phyloP scores from a whole-genome alignment of 2,113 vertebrate genomes.

The Aramus guarauna region DNA sequence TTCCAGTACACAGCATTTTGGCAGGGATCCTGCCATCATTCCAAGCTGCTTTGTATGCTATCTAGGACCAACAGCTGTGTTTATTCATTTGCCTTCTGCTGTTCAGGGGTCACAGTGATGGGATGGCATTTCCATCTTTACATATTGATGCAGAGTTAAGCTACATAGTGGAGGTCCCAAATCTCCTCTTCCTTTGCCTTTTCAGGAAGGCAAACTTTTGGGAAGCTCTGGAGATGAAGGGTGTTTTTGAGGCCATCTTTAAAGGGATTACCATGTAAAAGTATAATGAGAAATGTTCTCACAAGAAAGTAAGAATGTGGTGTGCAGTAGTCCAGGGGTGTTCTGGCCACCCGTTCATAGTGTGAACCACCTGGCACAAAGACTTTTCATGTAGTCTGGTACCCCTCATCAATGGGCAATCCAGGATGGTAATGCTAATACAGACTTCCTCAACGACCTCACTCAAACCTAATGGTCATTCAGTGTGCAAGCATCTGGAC shows the following conservation, averaged over 20 bases:
- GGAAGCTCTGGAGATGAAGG: neutral
- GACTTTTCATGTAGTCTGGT: neutral
- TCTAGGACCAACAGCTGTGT: slow-evolving; percentile 7
- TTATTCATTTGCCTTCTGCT: neutral
- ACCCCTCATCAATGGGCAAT: neutral
- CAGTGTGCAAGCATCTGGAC: neutral
- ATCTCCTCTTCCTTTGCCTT: neutral
- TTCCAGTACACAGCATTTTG: neutral
- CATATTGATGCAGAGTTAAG: neutral
- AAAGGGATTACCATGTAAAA: neutral
- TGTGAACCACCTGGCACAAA: neutral
- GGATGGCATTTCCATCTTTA: neutral
- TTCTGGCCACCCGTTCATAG: neutral
- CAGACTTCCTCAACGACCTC: neutral
- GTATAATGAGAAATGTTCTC: neutral
- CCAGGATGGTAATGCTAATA: neutral
- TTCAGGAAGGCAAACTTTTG: neutral
- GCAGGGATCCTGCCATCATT: neutral
- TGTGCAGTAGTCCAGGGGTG: neutral
- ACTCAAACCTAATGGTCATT: neutral
- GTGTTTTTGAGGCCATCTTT: neutral
- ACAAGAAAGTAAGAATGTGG: neutral
- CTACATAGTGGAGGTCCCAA: neutral
- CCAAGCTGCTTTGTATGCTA: neutral
- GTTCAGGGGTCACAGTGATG: neutral